Base-by-base conservation (phyloP, 2,888 invertebrate species). In the Mimumesa dahlbomi region DNA sequence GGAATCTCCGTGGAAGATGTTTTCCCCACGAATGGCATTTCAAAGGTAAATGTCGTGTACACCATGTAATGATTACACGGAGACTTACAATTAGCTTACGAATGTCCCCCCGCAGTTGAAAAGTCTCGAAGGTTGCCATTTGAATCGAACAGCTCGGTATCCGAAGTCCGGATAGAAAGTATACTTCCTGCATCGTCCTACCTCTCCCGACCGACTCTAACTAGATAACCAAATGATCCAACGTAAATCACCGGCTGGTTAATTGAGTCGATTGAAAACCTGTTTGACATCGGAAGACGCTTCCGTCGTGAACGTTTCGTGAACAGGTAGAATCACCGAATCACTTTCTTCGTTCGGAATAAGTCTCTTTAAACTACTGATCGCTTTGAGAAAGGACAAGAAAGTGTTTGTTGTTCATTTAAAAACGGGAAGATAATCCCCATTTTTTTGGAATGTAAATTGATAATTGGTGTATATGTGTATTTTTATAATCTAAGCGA, bases 251-350 rank as follows among this genome's bases (percentile, higher is more conserved):
- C 50, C 45, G 42, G 31, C 43, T 46, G 36, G 52, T 75, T 79
- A 79, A 77, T 77, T 48, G 75, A 59, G n/a, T 48, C 56, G 38
- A 50, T 50, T 22, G 31, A 58, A 68, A 79, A 79, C 78, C 78
- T 66, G 78, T 79, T 75, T 62, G 18, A 29, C 49, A 16, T 52
- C 42, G 14, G 50, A 43, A 56, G 48, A 38, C 31, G 43, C 57
- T 46, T 69, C 48, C 64, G 57, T 42, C n/a, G 48, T 36, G 14
- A 48, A 45, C 31, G 65, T 49, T 48, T 50, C 21, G 29, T 29
- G 46, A 18, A 13, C 36, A 11, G 16, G 18, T 16, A n/a, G 42
- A 36, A 58, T n/a, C 34, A n/a, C 34, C 11, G n/a, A n/a, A n/a
- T n/a, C n/a, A n/a, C n/a, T n/a, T n/a, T n/a, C n/a, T n/a, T n/a